Conservation (phyloP, 2,888 invertebrate genomes). For the Diloba caeruleocephala region DNA sequence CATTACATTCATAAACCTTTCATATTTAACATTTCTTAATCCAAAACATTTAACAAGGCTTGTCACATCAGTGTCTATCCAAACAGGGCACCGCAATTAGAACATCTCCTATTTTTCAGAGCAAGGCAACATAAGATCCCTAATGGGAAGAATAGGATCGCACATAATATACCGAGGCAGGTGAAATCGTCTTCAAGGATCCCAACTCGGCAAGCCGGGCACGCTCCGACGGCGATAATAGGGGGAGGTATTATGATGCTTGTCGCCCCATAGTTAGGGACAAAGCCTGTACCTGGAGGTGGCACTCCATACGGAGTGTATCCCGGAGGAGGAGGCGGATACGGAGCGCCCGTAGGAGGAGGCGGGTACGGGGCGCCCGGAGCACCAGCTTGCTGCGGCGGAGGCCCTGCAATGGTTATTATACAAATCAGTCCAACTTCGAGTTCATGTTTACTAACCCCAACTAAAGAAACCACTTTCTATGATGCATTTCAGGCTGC, state of each 20-base stretch:
- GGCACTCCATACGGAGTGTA: conserved; percentile 84
- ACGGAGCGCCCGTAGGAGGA: conserved; percentile 73
- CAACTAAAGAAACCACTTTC: not conserved
- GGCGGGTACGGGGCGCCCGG: conserved; percentile 77
- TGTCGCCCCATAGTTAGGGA: conserved; percentile 90
- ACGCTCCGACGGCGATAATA: conserved; percentile 95
- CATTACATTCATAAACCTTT: conserved; percentile 51
- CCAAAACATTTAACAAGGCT: conserved; percentile 52
- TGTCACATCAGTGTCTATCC: conserved; percentile 75
- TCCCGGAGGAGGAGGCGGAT: conserved; percentile 88
- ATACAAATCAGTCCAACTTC: conserved; percentile 15
- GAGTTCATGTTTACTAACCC: conserved; percentile 11
- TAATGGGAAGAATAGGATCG: conserved; percentile 95
- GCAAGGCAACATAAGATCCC: conserved; percentile 96
- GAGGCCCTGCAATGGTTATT: conserved; percentile 41
- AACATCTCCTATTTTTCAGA: conserved; percentile 94
- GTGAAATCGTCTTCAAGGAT: conserved; percentile 96
- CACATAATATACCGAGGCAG: conserved; percentile 94
- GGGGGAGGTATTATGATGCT: conserved; percentile 92
- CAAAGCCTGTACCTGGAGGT: conserved; percentile 81
- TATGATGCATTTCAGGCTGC: not conserved
- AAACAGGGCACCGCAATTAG: conserved; percentile 96
- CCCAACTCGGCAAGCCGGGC: conserved; percentile 96
- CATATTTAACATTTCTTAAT: conserved; percentile 54
- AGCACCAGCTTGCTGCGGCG: conserved; percentile 47